Evolutionary conservation across 2,888 invertebrate genomes (phyloP).

Genomic region (Eudasyphora cyanicolor): DNA sequence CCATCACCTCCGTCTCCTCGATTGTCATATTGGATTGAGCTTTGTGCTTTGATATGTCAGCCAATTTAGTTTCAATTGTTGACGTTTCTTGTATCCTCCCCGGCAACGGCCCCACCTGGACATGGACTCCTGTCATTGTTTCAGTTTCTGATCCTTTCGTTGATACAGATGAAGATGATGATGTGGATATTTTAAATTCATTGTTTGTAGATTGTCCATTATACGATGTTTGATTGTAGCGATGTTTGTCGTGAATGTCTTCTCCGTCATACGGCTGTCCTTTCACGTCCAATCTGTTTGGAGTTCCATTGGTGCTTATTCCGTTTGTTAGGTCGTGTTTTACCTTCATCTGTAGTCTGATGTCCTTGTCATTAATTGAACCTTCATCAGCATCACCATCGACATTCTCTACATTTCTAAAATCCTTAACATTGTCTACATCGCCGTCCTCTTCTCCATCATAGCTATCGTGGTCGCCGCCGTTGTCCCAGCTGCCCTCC

Average conservation of each 20-base stretch:
- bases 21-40: conserved; percentile 40
- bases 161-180: background rate
- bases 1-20: background rate
- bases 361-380: conserved; percentile 43
- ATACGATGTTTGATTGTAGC: conserved; percentile 12
- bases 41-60: conserved; percentile 43
- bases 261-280: background rate
- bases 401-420: conserved; percentile 11
- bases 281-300: conserved; percentile 28
- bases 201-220: conserved; percentile 25
- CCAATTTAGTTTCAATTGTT: conserved; percentile 64
- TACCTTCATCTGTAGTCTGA: conserved; percentile 47
- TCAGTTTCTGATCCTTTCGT: conserved; percentile 11
- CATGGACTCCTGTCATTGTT: background rate
- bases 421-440: conserved; percentile 10
- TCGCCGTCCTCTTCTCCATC: background rate
- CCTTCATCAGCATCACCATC: conserved; percentile 36
- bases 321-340: conserved; percentile 20
- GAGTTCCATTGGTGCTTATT: conserved; percentile 7
- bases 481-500: too few relatives aligned
- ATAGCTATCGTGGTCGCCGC: too few relatives aligned
- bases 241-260: conserved; percentile 2
- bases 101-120: background rate
- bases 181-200: conserved; percentile 28
- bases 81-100: conserved; percentile 55